Conservation (phyloP, 1,140 invertebrate species). For the Drosophila busckii region DNA sequence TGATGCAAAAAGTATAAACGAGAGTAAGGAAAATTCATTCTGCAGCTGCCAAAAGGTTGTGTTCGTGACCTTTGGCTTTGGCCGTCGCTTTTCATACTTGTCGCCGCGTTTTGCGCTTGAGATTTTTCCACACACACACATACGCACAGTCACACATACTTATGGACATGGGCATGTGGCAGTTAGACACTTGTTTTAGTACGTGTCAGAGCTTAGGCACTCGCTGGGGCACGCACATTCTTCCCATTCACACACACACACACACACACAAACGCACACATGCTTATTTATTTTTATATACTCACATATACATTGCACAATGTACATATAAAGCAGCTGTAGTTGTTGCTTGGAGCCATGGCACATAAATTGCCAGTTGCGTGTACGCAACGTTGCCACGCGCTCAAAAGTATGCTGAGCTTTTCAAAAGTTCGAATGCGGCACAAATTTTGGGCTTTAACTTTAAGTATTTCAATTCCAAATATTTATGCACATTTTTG, state of each 20-base stretch:
- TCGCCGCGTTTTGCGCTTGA: constrained; percentile 55
- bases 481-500: too few species aligned
- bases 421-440: too few species aligned
- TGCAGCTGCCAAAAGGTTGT: constrained; percentile 68
- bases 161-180: constrained; percentile 4
- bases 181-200: constrained; percentile 46
- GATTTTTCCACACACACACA: constrained; percentile 37
- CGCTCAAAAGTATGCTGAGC: constrained; percentile 42
- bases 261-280: not conserved
- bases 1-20: constrained; percentile 47
- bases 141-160: not conserved
- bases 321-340: constrained; percentile 15
- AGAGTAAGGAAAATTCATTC: constrained; percentile 49
- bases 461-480: constrained; percentile 5
- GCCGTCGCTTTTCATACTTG: constrained; percentile 60
- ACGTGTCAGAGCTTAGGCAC: constrained; percentile 45
- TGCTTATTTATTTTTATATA: constrained; percentile 1
- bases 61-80: constrained; percentile 75
- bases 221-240: constrained; percentile 43
- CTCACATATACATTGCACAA: constrained; percentile 1
- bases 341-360: constrained; percentile 13
- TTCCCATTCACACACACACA: constrained; percentile 4
- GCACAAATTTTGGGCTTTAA: not conserved
- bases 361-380: constrained; percentile 37
- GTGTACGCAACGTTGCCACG: constrained; percentile 29